Evolutionary conservation across 2,888 invertebrate genomes (phyloP), one percentile per base, ranked within the genome.

Genomic region (Drosophila nr. fundita): DNA sequence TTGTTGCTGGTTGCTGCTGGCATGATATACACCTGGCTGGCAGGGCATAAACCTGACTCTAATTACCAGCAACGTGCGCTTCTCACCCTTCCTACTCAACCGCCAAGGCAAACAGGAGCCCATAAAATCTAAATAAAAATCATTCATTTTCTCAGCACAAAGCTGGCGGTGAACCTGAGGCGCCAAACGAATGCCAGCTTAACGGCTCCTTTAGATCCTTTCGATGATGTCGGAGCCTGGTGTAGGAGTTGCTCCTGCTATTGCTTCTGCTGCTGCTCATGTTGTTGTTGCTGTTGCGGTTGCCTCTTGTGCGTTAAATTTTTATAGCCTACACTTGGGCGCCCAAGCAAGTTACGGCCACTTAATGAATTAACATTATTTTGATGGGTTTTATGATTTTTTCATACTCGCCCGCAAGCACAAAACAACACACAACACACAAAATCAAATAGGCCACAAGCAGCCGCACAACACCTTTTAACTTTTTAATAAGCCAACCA

Each of bases 341-440:
- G 75, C 86, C 69, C 72, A 76, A 68, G 81, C 83, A 83, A 87
- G 87, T 87, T 87, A 87, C 85, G 73, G 87, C 87, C 87, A 88
- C 89, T 88, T 88, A 88, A 88, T 88, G 88, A 88, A 88, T 88
- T 88, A 88, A 88, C 88, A 89, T 88, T 88, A 86, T 89, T 88
- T 88, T 88, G 83, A 88, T 88, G 88, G 86, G 70, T 68, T 88
- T 87, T 87, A 87, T 85, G 89, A 76, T 82, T 78, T 80, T 76
- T 80, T 79, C 70, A 70, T 82, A 65, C 71, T 68, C 73, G 55
- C 50, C 45, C 36, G n/a, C 32, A 58, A 32, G 45, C 30, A 24
- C 24, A 49, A 29, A 54, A 54, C 62, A 59, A 63, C 78, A 70
- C 68, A 29, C 29, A 64, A 63, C 78, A 70, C 68, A 76, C 66